phyloP scores from a whole-genome alignment of 1,140 invertebrate genomes.

The Drosophila bocki region DNA sequence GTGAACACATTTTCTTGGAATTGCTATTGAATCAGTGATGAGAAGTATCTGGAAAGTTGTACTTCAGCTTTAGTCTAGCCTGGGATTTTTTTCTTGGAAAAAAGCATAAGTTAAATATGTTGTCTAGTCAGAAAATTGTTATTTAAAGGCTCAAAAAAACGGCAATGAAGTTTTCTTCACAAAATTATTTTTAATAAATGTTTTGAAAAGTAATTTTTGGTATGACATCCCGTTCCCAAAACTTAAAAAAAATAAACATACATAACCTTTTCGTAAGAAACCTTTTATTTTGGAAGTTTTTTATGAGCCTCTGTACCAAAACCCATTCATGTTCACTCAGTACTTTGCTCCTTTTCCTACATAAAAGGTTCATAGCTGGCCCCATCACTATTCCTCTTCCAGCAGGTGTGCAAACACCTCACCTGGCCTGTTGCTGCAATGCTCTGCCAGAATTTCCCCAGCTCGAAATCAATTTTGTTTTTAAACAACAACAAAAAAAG shows the following conservation, averaged over 20 bases:
- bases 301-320: not conserved
- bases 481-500: constrained; percentile 28
- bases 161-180: not conserved
- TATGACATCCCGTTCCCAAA: not conserved
- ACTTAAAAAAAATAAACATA: not conserved
- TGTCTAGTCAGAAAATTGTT: too few relatives aligned
- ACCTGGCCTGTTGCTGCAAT: constrained; percentile 38
- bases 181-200: not conserved
- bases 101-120: not conserved
- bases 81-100: not conserved
- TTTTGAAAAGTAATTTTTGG: not conserved
- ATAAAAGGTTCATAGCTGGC: constrained; percentile 1
- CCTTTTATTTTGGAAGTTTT: not conserved
- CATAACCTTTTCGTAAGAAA: not conserved
- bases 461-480: constrained; percentile 45
- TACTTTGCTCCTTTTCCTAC: not conserved
- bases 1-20: not conserved
- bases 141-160: not conserved
- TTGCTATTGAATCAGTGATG: not conserved
- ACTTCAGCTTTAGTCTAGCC: not conserved
- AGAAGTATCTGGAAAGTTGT: not conserved
- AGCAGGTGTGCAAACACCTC: constrained; percentile 27
- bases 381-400: not conserved
- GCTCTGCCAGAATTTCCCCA: constrained; percentile 19
- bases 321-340: not conserved